phyloP scores from a whole-genome alignment of 2,113 vertebrate genomes.

The Psephotus haematonotus region DNA sequence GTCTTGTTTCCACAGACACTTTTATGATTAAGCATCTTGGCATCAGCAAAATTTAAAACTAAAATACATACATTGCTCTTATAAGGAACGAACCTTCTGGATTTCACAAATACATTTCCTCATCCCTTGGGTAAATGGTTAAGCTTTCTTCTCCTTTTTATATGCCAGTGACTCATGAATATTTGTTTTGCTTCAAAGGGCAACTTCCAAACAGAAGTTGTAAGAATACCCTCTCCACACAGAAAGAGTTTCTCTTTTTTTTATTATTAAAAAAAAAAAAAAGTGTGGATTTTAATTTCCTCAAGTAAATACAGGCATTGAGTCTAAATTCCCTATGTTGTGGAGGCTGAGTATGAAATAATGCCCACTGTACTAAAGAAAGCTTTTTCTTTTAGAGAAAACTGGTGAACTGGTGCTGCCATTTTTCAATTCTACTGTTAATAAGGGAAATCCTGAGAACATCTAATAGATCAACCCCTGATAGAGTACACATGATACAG shows the following conservation, averaged over 20 bases:
- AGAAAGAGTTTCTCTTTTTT: not conserved
- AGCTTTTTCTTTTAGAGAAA: not conserved
- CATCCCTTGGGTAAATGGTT: not conserved
- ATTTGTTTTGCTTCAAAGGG: not conserved
- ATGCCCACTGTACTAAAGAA: rapidly evolving
- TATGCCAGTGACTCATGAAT: not conserved
- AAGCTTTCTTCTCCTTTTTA: not conserved
- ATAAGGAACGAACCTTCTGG: not conserved
- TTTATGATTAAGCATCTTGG: not conserved
- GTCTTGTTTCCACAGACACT: not conserved
- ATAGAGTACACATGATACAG: not conserved
- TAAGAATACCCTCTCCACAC: not conserved
- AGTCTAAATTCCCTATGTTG: not conserved
- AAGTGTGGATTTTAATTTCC: not conserved
- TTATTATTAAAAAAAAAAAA: not conserved
- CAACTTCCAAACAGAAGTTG: not conserved
- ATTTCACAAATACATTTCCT: not conserved
- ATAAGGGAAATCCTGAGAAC: not conserved
- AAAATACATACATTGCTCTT: not conserved
- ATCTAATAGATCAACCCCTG: not conserved
- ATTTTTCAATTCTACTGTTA: not conserved
- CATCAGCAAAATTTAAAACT: not conserved
- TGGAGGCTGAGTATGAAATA: not conserved
- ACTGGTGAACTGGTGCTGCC: not conserved
- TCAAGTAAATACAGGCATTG: not conserved